A percentile compares a stretch with the other conserved stretches of the same genome.
Evolutionary conservation across 1,140 invertebrate genomes (phyloP).

Genomic region (Lutraria rhynchaena): DNA sequence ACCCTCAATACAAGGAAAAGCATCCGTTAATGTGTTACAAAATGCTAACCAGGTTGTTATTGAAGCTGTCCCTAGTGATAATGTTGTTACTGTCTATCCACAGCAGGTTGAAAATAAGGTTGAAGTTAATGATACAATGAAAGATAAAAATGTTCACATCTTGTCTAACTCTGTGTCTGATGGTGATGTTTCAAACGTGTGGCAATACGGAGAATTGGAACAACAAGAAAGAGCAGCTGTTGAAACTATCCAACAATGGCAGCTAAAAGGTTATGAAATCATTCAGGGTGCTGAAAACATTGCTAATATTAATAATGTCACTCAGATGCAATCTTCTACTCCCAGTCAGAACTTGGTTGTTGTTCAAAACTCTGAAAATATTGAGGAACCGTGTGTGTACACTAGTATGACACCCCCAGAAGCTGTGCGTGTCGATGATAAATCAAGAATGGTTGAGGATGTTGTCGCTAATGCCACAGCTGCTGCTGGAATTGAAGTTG

Average conservation of each 20-base stretch:
- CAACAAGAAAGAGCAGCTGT: constrained; percentile 50
- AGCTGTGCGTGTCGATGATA: background rate
- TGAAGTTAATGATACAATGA: background rate
- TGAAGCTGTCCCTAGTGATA: background rate
- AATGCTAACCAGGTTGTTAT: background rate
- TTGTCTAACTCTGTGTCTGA: background rate
- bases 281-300: constrained; percentile 4
- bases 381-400: background rate
- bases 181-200: background rate
- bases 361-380: background rate
- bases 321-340: background rate
- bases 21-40: background rate
- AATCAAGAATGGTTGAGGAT: background rate
- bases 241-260: constrained; percentile 55
- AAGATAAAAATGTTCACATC: background rate
- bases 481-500: constrained; percentile 30
- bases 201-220: constrained; percentile 12
- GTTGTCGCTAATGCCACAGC: constrained; percentile 29
- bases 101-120: background rate
- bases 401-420: background rate
- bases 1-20: background rate
- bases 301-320: background rate
- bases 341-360: background rate
- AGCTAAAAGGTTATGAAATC: constrained; percentile 44
- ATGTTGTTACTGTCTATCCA: background rate